A percentile compares a stretch with the other conserved stretches of the same genome.
phyloP scores from a whole-genome alignment of 2,888 invertebrate species.

The Drosophila crucigera region DNA sequence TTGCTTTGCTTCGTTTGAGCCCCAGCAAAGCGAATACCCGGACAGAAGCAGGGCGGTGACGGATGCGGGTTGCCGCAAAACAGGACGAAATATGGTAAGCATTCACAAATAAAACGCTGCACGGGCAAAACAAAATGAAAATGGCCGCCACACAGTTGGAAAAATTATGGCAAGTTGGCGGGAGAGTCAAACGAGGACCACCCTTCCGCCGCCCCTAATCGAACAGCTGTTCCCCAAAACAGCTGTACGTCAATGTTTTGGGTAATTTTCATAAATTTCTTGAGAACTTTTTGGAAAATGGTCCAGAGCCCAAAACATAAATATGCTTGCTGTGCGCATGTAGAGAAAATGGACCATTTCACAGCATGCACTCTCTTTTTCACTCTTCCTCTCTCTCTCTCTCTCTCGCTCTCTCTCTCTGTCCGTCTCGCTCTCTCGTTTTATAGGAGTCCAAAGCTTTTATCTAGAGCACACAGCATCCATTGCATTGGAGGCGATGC shows the following conservation, averaged over 20 bases:
- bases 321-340: constrained; percentile 68
- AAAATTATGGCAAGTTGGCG: constrained; percentile 59
- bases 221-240: constrained; percentile 62
- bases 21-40: constrained; percentile 28
- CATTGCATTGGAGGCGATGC: constrained; percentile 24
- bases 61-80: constrained; percentile 32
- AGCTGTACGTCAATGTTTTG: constrained; percentile 74
- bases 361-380: not conserved
- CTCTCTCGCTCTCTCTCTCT: not conserved
- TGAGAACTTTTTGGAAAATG: constrained; percentile 14
- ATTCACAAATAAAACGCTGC: constrained; percentile 18
- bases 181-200: not conserved
- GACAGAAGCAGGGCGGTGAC: constrained; percentile 14
- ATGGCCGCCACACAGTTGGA: constrained; percentile 45
- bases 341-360: not conserved
- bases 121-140: constrained; percentile 33
- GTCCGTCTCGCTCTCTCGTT: constrained; percentile 13
- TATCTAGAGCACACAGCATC: constrained; percentile 59
- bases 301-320: constrained; percentile 63
- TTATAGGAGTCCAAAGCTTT: constrained; percentile 67
- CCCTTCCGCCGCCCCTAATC: not conserved
- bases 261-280: constrained; percentile 55
- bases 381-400: not conserved
- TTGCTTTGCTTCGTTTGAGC: constrained; percentile 14
- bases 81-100: constrained; percentile 27